These are phyloP conservation scores for Xiphias gladius DNA, from an alignment of 2,113 vertebrate genomes.

Conservation along the genomic window DNA sequence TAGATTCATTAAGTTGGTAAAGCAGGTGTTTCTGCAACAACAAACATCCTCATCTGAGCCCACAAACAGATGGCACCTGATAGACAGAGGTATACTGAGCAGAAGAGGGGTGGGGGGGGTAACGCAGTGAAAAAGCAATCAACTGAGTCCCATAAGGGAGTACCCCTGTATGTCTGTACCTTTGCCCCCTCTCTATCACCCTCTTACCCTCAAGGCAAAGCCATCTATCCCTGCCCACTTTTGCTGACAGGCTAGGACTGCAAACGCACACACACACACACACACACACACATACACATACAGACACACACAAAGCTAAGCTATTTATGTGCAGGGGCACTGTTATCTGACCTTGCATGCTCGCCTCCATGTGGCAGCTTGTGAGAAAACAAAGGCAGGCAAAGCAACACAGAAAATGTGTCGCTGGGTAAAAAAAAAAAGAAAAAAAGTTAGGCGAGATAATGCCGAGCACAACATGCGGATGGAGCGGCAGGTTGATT, in stretches of 20 bases:
- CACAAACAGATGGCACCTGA: conserved; percentile 70
- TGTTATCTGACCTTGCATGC: conserved; percentile 65
- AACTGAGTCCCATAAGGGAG: conserved; percentile 63
- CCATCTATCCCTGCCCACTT: conserved; percentile 71
- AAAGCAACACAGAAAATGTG: conserved; percentile 41
- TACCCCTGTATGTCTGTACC: conserved; percentile 37
- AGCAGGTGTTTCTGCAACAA: conserved; percentile 66
- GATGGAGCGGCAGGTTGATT: conserved; percentile 51
- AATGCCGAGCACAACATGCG: conserved; percentile 29
- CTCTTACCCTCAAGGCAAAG: conserved; percentile 60
- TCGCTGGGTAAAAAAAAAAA: not conserved
- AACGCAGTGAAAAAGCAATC: conserved; percentile 58
- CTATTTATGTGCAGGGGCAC: conserved; percentile 55
- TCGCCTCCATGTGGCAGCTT: conserved; percentile 50
- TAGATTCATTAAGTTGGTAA: conserved; percentile 66
- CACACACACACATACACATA: not conserved
- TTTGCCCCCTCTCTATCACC: conserved; percentile 39
- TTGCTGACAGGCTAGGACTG: conserved; percentile 61
- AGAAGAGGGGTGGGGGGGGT: conserved; percentile 13
- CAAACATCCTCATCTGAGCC: conserved; percentile 63
- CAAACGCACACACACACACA: conserved; percentile 7
- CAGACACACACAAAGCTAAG: not conserved
- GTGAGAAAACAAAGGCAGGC: conserved; percentile 44
- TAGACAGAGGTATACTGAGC: conserved; percentile 47
- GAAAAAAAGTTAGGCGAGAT: conserved; percentile 34